Base-by-base conservation (phyloP, 2,113 vertebrate genomes). In the Leiothrix lutea region DNA sequence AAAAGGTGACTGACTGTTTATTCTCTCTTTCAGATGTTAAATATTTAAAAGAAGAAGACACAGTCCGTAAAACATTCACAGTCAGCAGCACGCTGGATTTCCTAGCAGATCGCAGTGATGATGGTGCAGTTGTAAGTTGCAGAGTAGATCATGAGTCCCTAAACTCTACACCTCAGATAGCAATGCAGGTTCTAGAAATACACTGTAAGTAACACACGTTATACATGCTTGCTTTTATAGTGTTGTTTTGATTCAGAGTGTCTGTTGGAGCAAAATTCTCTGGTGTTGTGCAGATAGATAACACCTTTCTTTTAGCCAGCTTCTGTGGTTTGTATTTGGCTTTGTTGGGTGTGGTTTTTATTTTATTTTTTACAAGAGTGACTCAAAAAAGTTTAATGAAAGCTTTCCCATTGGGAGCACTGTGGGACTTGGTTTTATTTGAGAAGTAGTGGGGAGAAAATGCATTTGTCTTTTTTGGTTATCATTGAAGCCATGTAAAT, bases 121-220 rank as follows among this genome's bases (percentile, higher is more conserved):
- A 99, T 17, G 98, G 99, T 9, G 98, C 98, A 57, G 98, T 99
- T 5, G 97, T 99, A 90, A 99, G 99, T 97, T 99, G 99, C 97
- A 98, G 98, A 93, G 99, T 99, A 92, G 99, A 99, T 93, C 99
- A 99, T 3, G 98, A 99, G 83, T 98, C 99, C 36, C 98, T 99
- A 95, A 98, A 98, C 36, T 98, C 98, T 42, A 98, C 98, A 80
- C 99, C 99, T 54, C 99, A 99, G 97, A 98, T 99, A 98, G 99
- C 99, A 92, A 99, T 98, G 48, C 99, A 99, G 97, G 98, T 99
- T 94, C 98, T 99, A 98, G 99, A 99, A 98, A 99, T 99, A 96
- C 99, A 99, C 97, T 99, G 99, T 99, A 98, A 99, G 99, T 99
- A 97, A 78, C 17, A 38, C 18, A 35, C 0, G 0, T 86, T 88